Evolutionary conservation across 2,888 invertebrate species (phyloP), one percentile per base, ranked within the genome.

Genomic region (Entomobrya multifasciata): DNA sequence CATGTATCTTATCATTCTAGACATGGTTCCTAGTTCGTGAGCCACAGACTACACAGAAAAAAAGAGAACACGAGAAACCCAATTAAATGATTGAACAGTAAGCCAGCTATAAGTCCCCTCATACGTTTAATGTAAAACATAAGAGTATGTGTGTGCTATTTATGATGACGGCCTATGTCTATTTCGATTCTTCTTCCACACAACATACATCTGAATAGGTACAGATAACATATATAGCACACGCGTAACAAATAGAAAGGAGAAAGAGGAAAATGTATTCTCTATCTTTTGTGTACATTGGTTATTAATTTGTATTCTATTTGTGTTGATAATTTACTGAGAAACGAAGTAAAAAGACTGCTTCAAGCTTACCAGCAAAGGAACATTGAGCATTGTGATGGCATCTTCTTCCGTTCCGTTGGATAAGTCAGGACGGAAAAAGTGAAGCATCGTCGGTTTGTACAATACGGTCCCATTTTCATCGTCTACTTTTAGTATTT

Each of bases 351-450:
- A n/a, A 74, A 0, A 6, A 44, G 41, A 8, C n/a, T 62, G n/a
- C 10, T 62, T 47, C 62, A 36, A 36, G 36, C 79, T 77, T 70
- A 85, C 85, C 67, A 85, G 70, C 27, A 85, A 41, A 25, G 85
- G 85, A 10, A 88, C 57, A 60, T 89, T 89, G 22, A 89, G 25
- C 60, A 82, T 85, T 6, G 72, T 82, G 49, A 89, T 27, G 2
- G 67, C 44, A 74, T 89, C 89, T 15, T 87, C 82, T 57, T 87
- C 87, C 30, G 81, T 84, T n/a, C 89, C 89, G 41, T 82, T 87
- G 41, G 89, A 88, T 13, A 85, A 30, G 27, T 88, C 89, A 10
- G 84, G 84, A 13, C 86, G 79, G 74, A 89, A 89, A 60, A 74
- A 70, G 47, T 88, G 85, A 17, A 85, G 52, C 20, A 82, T 44